These are phyloP conservation scores for Hyphantria cunea DNA, from an alignment of 1,140 invertebrate genomes.

Conservation along the genomic window DNA sequence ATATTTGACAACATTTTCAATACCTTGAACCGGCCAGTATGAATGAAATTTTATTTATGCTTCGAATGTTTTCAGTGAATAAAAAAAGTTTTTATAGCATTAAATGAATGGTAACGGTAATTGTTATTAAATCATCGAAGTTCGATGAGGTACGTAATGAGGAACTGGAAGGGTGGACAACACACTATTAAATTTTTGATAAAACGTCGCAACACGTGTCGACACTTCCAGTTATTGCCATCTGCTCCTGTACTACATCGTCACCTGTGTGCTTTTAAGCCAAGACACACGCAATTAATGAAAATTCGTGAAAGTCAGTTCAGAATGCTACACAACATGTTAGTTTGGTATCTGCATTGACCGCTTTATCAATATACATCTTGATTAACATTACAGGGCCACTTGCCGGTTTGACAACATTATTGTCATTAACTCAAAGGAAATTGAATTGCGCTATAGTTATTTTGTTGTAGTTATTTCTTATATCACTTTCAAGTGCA, in stretches of 20 bases:
- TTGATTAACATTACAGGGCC: slow-evolving; percentile 13
- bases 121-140: slow-evolving; percentile 29
- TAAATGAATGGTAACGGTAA: slow-evolving; percentile 39
- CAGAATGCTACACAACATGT: slow-evolving; percentile 19
- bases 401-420: neutral
- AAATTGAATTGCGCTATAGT: no score
- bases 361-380: slow-evolving; percentile 17
- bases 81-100: slow-evolving; percentile 22
- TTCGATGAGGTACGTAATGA: slow-evolving; percentile 11
- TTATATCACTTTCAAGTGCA: neutral
- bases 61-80: slow-evolving; percentile 29
- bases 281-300: slow-evolving; percentile 7
- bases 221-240: slow-evolving; percentile 28
- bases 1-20: slow-evolving; percentile 48
- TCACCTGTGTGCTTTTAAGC: slow-evolving; percentile 26
- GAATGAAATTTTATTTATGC: slow-evolving; percentile 48
- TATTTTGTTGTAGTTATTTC: neutral
- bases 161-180: slow-evolving; percentile 10
- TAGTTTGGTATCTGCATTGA: slow-evolving; percentile 11
- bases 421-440: neutral
- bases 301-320: slow-evolving; percentile 21
- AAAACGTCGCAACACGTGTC: slow-evolving; percentile 25
- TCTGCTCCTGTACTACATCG: slow-evolving; percentile 7
- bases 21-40: slow-evolving; percentile 32
- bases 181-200: slow-evolving; percentile 20